phyloP scores from a whole-genome alignment of 1,140 invertebrate species.

The Eriocheir sinensis region DNA sequence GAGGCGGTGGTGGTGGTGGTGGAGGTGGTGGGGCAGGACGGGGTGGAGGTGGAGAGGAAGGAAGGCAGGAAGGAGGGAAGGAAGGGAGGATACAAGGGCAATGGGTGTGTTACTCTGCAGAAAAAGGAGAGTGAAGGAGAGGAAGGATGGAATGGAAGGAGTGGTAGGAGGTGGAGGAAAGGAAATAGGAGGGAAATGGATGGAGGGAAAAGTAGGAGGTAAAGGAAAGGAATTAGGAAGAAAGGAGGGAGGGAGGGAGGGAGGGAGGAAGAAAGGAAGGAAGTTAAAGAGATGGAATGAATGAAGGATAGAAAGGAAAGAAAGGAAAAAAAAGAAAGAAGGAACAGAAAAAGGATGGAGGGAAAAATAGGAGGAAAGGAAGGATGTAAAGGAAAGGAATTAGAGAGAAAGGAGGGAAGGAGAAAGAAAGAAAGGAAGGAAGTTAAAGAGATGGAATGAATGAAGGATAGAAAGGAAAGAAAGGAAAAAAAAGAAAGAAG shows the following conservation, averaged over 20 bases:
- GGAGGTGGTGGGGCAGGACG: neutral
- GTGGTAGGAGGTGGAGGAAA: neutral
- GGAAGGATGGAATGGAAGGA: no score
- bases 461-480: neutral
- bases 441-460: neutral
- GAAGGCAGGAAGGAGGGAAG: neutral
- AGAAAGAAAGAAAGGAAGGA: neutral
- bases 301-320: neutral
- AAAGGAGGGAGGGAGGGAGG: neutral
- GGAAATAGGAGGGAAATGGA: neutral
- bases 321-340: neutral
- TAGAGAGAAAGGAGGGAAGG: neutral
- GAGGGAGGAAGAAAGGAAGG: neutral
- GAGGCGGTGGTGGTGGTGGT: neutral
- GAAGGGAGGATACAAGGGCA: no score
- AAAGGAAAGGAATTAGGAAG: neutral
- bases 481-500: neutral
- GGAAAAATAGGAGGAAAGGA: neutral
- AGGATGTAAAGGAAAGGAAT: neutral
- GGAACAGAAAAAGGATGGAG: neutral
- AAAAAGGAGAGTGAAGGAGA: neutral
- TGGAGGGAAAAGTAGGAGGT: neutral
- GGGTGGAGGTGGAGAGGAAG: neutral
- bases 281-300: neutral
- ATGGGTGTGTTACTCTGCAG: no score